Evolutionary conservation across 2,888 invertebrate genomes (phyloP).

Genomic region (Tanytarsus gracilentus): DNA sequence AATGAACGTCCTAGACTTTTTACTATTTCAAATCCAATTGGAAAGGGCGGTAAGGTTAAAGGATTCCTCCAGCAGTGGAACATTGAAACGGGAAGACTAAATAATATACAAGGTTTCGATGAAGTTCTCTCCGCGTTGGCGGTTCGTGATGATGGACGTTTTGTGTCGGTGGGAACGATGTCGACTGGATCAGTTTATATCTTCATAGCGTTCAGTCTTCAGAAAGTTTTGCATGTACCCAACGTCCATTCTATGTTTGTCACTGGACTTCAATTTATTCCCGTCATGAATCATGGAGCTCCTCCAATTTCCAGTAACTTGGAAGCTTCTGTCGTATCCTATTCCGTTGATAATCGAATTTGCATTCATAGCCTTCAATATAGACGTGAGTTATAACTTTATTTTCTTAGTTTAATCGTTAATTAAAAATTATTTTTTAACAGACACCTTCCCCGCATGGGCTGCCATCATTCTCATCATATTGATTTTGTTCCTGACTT

Average conservation of each 20-base stretch:
- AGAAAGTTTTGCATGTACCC: constrained; percentile 73
- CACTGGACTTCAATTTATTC: constrained; percentile 89
- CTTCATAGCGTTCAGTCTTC: constrained; percentile 83
- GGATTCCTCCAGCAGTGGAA: constrained; percentile 77
- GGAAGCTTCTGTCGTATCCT: constrained; percentile 84
- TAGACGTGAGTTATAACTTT: constrained; percentile 53
- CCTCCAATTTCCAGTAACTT: constrained; percentile 62
- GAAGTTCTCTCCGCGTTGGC: constrained; percentile 78
- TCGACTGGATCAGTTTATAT: constrained; percentile 85
- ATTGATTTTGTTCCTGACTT: constrained; percentile 66
- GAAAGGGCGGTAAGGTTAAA: constrained; percentile 58
- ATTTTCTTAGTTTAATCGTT: constrained; percentile 5
- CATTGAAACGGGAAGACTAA: constrained; percentile 50
- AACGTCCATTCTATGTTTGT: constrained; percentile 94
- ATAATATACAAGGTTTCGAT: constrained; percentile 51
- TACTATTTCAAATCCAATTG: constrained; percentile 70
- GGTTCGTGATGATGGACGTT: constrained; percentile 84
- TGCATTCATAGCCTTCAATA: constrained; percentile 78
- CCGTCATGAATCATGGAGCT: constrained; percentile 57
- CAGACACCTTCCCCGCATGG: constrained; percentile 77
- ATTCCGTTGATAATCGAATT: constrained; percentile 91
- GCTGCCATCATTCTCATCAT: constrained; percentile 66
- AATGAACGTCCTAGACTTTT: constrained; percentile 58
- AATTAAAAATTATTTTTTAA: neutral
- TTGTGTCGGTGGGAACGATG: constrained; percentile 88